phyloP scores from a whole-genome alignment of 2,888 invertebrate species.

The Torymus aiolomorphi region DNA sequence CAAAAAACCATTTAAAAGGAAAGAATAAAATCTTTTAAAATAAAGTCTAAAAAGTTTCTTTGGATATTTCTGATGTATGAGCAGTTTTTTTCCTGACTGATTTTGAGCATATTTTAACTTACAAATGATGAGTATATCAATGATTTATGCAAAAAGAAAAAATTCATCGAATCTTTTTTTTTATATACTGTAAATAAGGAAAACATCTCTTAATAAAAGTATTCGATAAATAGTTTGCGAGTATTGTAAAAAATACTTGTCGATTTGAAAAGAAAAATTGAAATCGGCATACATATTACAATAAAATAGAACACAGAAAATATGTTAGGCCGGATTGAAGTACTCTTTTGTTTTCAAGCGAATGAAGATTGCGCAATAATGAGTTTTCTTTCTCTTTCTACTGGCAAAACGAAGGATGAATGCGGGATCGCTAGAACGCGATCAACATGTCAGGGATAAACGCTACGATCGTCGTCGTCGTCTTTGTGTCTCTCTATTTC shows the following conservation, averaged over 20 bases:
- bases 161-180: slow-evolving; percentile 36
- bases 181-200: slow-evolving; percentile 14
- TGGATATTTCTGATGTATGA: slow-evolving; percentile 19
- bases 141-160: slow-evolving; percentile 23
- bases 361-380: slow-evolving; percentile 14
- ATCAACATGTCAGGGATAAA: slow-evolving; percentile 58
- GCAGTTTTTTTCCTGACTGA: slow-evolving; percentile 18
- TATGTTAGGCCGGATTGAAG: slow-evolving; percentile 51
- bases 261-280: slow-evolving; percentile 27
- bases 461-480: slow-evolving; percentile 31
- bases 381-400: slow-evolving; percentile 1
- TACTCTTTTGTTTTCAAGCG: not conserved
- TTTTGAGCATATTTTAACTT: not conserved
- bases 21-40: slow-evolving; percentile 15
- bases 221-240: slow-evolving; percentile 27
- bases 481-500: slow-evolving; percentile 1
- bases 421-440: slow-evolving; percentile 71
- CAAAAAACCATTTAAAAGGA: slow-evolving; percentile 1
- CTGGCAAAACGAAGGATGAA: slow-evolving; percentile 46
- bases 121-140: slow-evolving; percentile 9
- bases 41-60: slow-evolving; percentile 36
- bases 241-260: slow-evolving; percentile 50
- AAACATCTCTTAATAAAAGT: slow-evolving; percentile 13
- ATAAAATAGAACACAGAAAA: slow-evolving; percentile 20
- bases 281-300: slow-evolving; percentile 10